phyloP scores from a whole-genome alignment of 2,888 invertebrate genomes.

The Scelioninae gen. 2 region DNA sequence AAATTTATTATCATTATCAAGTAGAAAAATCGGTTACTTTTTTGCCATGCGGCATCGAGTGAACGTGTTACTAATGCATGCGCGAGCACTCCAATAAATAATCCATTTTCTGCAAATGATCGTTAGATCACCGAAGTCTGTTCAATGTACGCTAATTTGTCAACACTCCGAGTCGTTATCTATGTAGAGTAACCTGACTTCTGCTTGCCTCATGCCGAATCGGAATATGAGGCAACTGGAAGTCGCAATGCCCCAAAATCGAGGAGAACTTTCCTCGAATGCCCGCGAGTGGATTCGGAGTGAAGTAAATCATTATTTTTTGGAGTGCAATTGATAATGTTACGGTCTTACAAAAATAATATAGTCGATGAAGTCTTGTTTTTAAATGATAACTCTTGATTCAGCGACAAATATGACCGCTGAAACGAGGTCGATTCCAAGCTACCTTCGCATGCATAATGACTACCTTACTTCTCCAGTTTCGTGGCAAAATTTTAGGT shows the following conservation, averaged over 20 bases:
- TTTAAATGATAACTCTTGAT: conserved; percentile 11
- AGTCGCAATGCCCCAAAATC: too few species aligned
- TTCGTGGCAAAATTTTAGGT: background rate
- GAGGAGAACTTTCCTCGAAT: too few species aligned
- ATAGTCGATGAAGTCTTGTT: conserved; percentile 15
- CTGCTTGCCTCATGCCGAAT: too few species aligned
- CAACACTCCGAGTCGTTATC: too few species aligned
- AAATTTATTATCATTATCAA: conserved; percentile 31
- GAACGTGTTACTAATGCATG: conserved; percentile 1
- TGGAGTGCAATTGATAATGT: too few species aligned
- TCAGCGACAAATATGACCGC: background rate
- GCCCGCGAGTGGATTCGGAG: too few species aligned
- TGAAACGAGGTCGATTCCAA: background rate
- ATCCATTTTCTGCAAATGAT: conserved; percentile 14
- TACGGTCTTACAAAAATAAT: conserved; percentile 21
- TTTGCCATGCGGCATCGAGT: background rate
- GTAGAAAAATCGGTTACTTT: conserved; percentile 25
- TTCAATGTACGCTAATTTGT: too few species aligned
- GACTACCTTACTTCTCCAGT: background rate
- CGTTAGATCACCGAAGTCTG: too few species aligned
- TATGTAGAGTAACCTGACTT: too few species aligned
- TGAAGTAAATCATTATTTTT: too few species aligned
- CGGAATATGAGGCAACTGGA: too few species aligned
- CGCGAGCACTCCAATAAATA: conserved; percentile 6
- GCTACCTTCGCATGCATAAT: background rate